Percentiles rank a stretch among this genome's conserved stretches.
These are phyloP conservation scores for Dasyurus viverrinus DNA, from an alignment of 2,113 vertebrate species.

Conservation along the genomic window DNA sequence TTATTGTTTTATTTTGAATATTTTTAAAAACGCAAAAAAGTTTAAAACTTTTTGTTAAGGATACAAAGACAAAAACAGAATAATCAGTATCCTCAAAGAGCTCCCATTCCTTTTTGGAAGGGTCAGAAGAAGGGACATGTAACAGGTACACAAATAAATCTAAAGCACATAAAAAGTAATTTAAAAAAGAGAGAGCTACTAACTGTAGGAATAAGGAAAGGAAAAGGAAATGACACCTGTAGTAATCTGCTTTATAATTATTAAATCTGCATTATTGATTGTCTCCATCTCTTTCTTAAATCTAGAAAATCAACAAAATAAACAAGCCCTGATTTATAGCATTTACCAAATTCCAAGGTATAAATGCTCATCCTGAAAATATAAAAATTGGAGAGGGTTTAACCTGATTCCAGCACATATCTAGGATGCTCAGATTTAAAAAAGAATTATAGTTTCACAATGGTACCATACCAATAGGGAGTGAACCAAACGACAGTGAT, in stretches of 20 bases:
- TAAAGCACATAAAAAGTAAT: no score
- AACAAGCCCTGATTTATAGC: no score
- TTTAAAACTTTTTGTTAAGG: neutral
- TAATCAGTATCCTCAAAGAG: neutral
- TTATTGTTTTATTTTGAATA: neutral
- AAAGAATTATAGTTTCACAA: neutral
- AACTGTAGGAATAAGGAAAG: no score
- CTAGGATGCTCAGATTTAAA: neutral
- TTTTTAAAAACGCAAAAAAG: neutral
- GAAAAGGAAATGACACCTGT: no score
- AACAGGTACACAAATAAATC: neutral
- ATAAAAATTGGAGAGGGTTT: neutral
- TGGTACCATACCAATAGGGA: neutral
- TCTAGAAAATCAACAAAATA: neutral
- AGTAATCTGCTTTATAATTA: neutral
- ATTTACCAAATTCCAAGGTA: neutral
- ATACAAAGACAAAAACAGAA: neutral
- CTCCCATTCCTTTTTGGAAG: neutral
- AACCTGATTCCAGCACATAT: neutral
- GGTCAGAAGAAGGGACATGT: neutral
- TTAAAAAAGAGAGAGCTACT: neutral
- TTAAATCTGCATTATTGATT: neutral
- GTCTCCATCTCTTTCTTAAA: neutral
- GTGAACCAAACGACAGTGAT: neutral
- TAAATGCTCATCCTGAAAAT: neutral